Base-by-base conservation (phyloP, 2,797 vertebrate genomes). In the Enteromius afrohamiltoni region DNA sequence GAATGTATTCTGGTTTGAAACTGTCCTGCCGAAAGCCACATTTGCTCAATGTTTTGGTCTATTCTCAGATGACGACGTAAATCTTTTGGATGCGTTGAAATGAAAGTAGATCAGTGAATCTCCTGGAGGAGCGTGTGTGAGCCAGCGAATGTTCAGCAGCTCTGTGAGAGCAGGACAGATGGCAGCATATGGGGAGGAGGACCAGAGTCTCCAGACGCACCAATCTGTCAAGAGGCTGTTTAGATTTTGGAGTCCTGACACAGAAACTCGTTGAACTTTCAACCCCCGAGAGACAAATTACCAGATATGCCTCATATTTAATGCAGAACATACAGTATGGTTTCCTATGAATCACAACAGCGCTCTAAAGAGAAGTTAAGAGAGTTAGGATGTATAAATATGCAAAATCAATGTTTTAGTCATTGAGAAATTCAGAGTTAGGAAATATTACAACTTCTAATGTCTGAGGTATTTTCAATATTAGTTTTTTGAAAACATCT, bases 111-210 rank as follows among this genome's bases (percentile, higher is more conserved):
- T 64, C 75, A 47, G 75, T 21, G 29, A 5, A 51, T 29, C 60
- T 78, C 60, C 26, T 49, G 2, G 60, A 67, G 60, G 62, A 67
- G 17, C 19, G n/a, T 34, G 60, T 90, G 93, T 92, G 86, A 89
- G 88, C 83, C 90, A 14, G 70, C 89, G 87, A 87, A 91, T 89
- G 88, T 83, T 87, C 80, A 60, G 86, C 87, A 40, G 86, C 79
- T 75, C 87, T 86, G 87, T 85, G 93, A 88, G 78, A 51, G 87
- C 87, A 70, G 88, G 88, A 92, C 95, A 95, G 94, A 95, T 95
- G 94, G 95, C 91, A 91, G 85, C 94, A 95, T 93, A 95, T 94
- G 94, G 94, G 92, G 90, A 91, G 92, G 90, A 91, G 92, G 88
- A 93, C 92, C 88, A 85, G 88, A 90, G 93, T 94, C 93, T 94